Evolutionary conservation across 2,888 invertebrate species (phyloP).

Genomic region (Napeogenes sylphis): DNA sequence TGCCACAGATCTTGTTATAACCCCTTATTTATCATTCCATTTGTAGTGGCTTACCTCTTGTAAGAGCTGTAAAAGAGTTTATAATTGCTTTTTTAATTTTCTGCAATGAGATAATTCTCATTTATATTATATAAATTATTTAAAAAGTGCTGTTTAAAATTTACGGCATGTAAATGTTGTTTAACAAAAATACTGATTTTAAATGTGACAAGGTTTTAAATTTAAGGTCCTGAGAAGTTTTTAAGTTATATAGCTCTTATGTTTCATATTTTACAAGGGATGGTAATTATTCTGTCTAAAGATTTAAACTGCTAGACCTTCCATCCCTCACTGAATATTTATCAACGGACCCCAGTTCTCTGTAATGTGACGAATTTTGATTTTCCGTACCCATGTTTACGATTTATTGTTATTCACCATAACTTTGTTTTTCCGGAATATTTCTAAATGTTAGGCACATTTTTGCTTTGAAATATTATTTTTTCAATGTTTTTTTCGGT

Average conservation of each 20-base stretch:
- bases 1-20: constrained; percentile 7
- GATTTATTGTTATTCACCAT: constrained; percentile 22
- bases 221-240: constrained; percentile 5
- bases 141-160: too few species aligned
- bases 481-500: too few species aligned
- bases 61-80: neutral
- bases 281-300: constrained; percentile 16
- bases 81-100: neutral
- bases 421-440: too few species aligned
- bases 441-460: neutral
- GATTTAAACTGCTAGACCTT: constrained; percentile 25
- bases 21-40: constrained; percentile 8
- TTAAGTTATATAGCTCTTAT: constrained; percentile 5
- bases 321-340: constrained; percentile 38
- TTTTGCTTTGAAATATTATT: constrained; percentile 1
- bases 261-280: constrained; percentile 26
- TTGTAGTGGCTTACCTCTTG: constrained; percentile 6
- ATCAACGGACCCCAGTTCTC: constrained; percentile 29
- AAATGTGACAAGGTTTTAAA: constrained; percentile 2
- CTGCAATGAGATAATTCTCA: neutral
- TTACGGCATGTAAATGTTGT: too few species aligned
- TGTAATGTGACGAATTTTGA: constrained; percentile 35
- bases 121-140: neutral
- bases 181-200: neutral
- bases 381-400: constrained; percentile 20